A percentile compares a stretch with the other conserved stretches of the same genome.
Evolutionary conservation across 2,113 vertebrate species (phyloP).

Genomic region (Anolis sagrei): DNA sequence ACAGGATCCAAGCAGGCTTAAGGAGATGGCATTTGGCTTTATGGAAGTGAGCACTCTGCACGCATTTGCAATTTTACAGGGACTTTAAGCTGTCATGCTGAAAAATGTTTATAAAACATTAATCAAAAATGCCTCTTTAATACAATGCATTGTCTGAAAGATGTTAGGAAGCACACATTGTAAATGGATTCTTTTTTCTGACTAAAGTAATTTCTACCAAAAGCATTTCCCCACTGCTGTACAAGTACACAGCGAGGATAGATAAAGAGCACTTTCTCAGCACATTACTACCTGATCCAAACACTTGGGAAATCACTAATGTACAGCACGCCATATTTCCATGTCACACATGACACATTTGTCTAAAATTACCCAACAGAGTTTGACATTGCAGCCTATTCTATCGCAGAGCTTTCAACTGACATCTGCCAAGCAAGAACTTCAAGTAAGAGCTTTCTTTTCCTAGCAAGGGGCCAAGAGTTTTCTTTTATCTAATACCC

Average conservation of each 20-base stretch:
- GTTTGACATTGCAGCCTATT: constrained; percentile 86
- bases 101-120: constrained; percentile 99
- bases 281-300: constrained; percentile 89
- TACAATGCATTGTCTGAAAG: constrained; percentile 92
- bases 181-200: constrained; percentile 97
- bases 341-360: constrained; percentile 90
- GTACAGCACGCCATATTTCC: constrained; percentile 87
- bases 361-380: constrained; percentile 91
- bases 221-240: constrained; percentile 83
- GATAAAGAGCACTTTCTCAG: constrained; percentile 90
- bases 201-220: constrained; percentile 92
- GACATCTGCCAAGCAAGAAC: constrained; percentile 80
- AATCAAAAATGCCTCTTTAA: constrained; percentile 98
- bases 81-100: constrained; percentile 85
- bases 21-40: constrained; percentile 89
- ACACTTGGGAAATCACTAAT: constrained; percentile 92
- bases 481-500: constrained; percentile 87
- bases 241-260: constrained; percentile 84
- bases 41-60: constrained; percentile 87
- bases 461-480: constrained; percentile 76
- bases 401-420: constrained; percentile 85
- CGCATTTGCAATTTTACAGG: constrained; percentile 84
- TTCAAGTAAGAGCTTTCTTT: constrained; percentile 82
- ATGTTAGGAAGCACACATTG: constrained; percentile 94
- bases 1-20: constrained; percentile 80